Evolutionary conservation across 2,888 invertebrate genomes (phyloP).

Genomic region (Drosophila anomalipes): DNA sequence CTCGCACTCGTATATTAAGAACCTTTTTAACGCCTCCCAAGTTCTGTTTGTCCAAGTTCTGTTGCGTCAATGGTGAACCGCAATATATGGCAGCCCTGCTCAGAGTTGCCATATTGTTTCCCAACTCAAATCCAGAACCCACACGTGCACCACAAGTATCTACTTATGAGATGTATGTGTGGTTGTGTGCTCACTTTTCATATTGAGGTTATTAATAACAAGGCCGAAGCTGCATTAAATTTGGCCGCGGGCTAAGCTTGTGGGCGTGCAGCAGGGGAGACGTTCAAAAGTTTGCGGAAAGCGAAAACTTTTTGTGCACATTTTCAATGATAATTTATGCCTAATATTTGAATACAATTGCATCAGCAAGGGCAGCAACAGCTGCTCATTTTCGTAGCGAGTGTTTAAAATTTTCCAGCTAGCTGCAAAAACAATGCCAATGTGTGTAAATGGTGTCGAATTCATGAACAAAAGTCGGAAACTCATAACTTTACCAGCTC

Average conservation of each 20-base stretch:
- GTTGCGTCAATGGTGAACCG: constrained; percentile 13
- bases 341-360: constrained; percentile 78
- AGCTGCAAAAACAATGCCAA: constrained; percentile 51
- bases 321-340: constrained; percentile 78
- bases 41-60: background rate
- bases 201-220: constrained; percentile 82
- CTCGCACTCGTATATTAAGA: background rate
- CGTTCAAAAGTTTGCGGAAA: constrained; percentile 57
- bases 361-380: constrained; percentile 38
- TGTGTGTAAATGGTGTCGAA: constrained; percentile 66
- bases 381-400: constrained; percentile 48
- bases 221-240: constrained; percentile 67
- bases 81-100: constrained; percentile 40
- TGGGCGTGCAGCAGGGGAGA: constrained; percentile 7
- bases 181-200: constrained; percentile 42
- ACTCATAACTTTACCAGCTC: constrained; percentile 58
- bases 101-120: constrained; percentile 63
- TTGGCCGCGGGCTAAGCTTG: constrained; percentile 21
- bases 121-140: constrained; percentile 30
- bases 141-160: constrained; percentile 28
- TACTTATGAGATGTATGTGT: constrained; percentile 26
- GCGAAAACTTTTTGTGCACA: constrained; percentile 66
- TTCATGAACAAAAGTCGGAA: constrained; percentile 58
- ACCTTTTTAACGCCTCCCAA: constrained; percentile 13
- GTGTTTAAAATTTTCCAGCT: constrained; percentile 35